Percentiles rank a stretch among this genome's conserved stretches.
Conservation (phyloP, 1,140 invertebrate genomes). For the Leptinotarsa undecemlineata region DNA sequence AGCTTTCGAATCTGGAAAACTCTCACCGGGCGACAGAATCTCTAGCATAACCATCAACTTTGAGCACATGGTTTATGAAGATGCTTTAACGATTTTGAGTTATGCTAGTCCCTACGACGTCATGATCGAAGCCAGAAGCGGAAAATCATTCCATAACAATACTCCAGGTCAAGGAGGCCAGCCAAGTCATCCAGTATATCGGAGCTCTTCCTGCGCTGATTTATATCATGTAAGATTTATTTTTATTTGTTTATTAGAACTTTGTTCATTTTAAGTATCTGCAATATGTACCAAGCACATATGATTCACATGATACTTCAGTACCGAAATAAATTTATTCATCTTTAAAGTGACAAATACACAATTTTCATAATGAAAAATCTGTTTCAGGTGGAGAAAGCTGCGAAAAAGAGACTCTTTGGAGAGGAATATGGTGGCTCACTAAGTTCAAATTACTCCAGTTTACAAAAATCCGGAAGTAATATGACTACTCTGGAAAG, state of each 20-base stretch:
- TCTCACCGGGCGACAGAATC: slow-evolving; percentile 85
- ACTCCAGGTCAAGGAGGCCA: slow-evolving; percentile 37
- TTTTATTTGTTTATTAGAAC: slow-evolving; percentile 13
- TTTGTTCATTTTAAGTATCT: not conserved
- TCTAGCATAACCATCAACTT: slow-evolving; percentile 84
- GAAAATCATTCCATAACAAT: slow-evolving; percentile 36
- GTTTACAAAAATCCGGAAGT: slow-evolving; percentile 55
- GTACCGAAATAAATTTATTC: not conserved
- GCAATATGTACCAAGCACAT: too few species aligned
- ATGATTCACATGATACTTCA: too few species aligned
- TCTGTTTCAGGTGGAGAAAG: slow-evolving; percentile 57
- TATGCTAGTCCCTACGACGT: slow-evolving; percentile 92
- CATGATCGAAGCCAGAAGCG: slow-evolving; percentile 65
- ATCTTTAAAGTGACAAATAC: not conserved
- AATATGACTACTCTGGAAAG: slow-evolving; percentile 50
- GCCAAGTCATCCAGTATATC: slow-evolving; percentile 51
- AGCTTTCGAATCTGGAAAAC: slow-evolving; percentile 79
- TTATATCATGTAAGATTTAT: slow-evolving; percentile 55
- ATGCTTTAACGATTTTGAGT: slow-evolving; percentile 85
- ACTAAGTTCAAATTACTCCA: slow-evolving; percentile 55
- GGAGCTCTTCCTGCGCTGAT: slow-evolving; percentile 58
- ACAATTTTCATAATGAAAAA: not conserved
- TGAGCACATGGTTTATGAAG: slow-evolving; percentile 86
- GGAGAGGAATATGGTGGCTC: slow-evolving; percentile 55
- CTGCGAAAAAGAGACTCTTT: slow-evolving; percentile 56